Evolutionary conservation across 2,797 vertebrate genomes (phyloP).

Genomic region (Megaceryle alcyon): DNA sequence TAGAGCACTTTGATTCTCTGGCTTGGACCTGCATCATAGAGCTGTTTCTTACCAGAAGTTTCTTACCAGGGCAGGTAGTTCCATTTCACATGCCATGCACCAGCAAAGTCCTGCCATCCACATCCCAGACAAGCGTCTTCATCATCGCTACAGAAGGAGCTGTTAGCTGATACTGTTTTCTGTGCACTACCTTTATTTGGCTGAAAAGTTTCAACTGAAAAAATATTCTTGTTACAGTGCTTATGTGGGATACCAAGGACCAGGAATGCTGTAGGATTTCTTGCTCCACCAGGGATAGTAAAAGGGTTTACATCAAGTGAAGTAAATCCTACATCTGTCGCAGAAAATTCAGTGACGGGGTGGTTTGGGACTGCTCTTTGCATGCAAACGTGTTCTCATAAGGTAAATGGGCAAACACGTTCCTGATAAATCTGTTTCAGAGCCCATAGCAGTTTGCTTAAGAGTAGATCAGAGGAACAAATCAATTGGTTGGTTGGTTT

Average conservation of each 20-base stretch:
- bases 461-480: not conserved
- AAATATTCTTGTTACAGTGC: not conserved
- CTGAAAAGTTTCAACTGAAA: not conserved
- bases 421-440: not conserved
- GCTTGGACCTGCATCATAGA: not conserved
- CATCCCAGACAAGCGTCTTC: fast-evolving
- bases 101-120: not conserved
- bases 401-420: not conserved
- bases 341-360: not conserved
- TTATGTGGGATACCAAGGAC: not conserved
- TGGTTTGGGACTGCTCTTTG: not conserved
- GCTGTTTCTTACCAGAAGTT: not conserved
- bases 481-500: not conserved
- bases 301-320: not conserved
- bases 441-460: not conserved
- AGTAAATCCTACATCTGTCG: not conserved
- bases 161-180: not conserved
- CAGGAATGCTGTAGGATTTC: not conserved
- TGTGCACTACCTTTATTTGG: not conserved
- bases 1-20: not conserved
- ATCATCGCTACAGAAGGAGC: not conserved
- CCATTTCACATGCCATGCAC: fast-evolving
- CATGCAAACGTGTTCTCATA: fast-evolving
- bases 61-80: not conserved
- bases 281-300: not conserved